phyloP scores from a whole-genome alignment of 92 coral and sea anemone species.

The Epizoanthus illoricatus region DNA sequence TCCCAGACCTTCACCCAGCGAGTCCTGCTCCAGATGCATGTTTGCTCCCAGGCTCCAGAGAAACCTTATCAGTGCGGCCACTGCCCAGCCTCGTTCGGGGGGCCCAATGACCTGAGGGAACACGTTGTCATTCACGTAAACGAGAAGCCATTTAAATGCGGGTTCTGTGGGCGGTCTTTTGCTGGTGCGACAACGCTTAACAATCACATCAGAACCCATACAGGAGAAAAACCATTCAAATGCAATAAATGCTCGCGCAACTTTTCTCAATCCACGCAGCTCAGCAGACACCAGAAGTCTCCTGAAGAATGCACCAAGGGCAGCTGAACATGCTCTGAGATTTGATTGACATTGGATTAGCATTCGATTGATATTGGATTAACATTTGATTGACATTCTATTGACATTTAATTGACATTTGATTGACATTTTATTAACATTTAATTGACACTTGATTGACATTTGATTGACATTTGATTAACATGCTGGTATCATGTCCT shows the following conservation, averaged over 20 bases:
- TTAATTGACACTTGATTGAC: too few relatives aligned
- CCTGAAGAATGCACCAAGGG: slow-evolving; percentile 78
- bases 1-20: slow-evolving; percentile 90
- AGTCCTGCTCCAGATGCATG: slow-evolving; percentile 96
- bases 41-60: slow-evolving; percentile 87
- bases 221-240: slow-evolving; percentile 97
- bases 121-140: slow-evolving; percentile 96
- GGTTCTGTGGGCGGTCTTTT: slow-evolving; percentile 94
- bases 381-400: too few relatives aligned
- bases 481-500: too few relatives aligned
- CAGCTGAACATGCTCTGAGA: background rate
- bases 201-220: slow-evolving; percentile 96
- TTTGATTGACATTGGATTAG: background rate
- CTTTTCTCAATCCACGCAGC: slow-evolving; percentile 95
- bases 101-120: slow-evolving; percentile 86
- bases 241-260: slow-evolving; percentile 81
- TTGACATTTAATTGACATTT: too few relatives aligned
- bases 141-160: slow-evolving; percentile 99
- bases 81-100: slow-evolving; percentile 91
- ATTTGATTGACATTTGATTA: too few relatives aligned
- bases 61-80: slow-evolving; percentile 97
- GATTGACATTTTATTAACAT: too few relatives aligned
- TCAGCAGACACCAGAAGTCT: slow-evolving; percentile 90
- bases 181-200: slow-evolving; percentile 98
- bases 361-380: too few relatives aligned